These are phyloP conservation scores for Epinephelus moara DNA, from an alignment of 2,113 vertebrate species.

Conservation along the genomic window DNA sequence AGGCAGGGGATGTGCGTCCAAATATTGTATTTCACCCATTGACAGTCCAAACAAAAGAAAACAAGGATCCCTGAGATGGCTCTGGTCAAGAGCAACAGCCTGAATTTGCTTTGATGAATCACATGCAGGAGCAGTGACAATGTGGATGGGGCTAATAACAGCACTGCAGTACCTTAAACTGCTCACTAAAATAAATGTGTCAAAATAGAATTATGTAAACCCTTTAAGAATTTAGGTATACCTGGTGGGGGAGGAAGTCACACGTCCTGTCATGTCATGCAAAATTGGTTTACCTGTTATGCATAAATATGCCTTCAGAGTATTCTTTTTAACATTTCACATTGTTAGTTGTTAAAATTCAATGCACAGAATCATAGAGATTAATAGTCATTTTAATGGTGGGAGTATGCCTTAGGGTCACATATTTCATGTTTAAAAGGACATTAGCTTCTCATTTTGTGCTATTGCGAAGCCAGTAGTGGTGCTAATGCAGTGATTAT, in stretches of 20 bases:
- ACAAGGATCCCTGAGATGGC: constrained; percentile 39
- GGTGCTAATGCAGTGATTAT: background rate
- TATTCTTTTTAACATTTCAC: background rate
- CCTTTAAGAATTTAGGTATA: background rate
- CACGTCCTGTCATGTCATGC: background rate
- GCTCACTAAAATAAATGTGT: background rate
- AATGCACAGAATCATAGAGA: background rate
- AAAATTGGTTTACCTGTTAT: background rate
- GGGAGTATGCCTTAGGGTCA: background rate
- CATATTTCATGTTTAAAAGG: background rate
- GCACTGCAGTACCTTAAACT: background rate
- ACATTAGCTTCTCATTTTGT: too few species aligned
- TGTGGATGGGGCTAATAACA: background rate
- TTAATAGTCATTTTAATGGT: background rate
- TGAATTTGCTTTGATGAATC: constrained; percentile 5
- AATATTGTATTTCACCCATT: constrained; percentile 41
- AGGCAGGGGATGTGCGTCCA: constrained; percentile 18
- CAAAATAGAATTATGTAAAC: background rate
- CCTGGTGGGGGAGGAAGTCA: background rate
- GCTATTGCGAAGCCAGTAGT: background rate
- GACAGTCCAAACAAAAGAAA: constrained; percentile 48
- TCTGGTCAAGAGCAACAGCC: constrained; percentile 27
- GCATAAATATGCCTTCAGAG: background rate
- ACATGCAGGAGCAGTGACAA: background rate
- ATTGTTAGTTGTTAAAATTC: background rate